These are phyloP conservation scores for Orussus abietinus DNA, from an alignment of 1,140 invertebrate species.

Conservation along the genomic window DNA sequence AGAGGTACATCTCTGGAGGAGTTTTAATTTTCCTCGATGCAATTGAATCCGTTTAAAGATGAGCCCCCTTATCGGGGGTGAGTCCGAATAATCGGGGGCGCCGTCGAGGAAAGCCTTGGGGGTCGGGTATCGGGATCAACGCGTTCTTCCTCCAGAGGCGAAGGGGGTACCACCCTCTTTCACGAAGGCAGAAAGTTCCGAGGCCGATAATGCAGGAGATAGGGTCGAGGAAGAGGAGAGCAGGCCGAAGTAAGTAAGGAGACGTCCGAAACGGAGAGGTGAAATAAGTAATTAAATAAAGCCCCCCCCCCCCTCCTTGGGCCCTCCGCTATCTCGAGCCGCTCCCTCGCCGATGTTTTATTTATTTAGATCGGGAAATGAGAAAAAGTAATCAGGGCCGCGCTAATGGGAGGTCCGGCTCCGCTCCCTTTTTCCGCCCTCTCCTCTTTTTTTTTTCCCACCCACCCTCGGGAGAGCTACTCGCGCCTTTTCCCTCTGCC, in stretches of 20 bases:
- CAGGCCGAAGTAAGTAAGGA: constrained; percentile 3
- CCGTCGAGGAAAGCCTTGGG: too few relatives aligned
- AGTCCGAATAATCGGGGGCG: too few relatives aligned
- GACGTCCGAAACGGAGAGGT: constrained; percentile 9
- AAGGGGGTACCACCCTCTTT: constrained; percentile 31
- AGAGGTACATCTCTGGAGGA: too few relatives aligned
- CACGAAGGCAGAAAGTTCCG: constrained; percentile 8
- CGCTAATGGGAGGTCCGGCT: constrained; percentile 46
- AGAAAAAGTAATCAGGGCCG: constrained; percentile 55
- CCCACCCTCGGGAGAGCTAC: too few relatives aligned
- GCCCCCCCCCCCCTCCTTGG: constrained; percentile 34
- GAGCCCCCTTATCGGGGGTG: too few relatives aligned
- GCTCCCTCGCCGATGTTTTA: constrained; percentile 49
- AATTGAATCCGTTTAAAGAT: too few relatives aligned
- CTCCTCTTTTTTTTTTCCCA: constrained; percentile 10
- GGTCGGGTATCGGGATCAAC: too few relatives aligned
- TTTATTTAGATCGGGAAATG: constrained; percentile 52
- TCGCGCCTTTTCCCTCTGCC: constrained; percentile 20
- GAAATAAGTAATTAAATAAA: constrained; percentile 50
- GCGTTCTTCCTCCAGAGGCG: too few relatives aligned
- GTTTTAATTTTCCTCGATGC: too few relatives aligned
- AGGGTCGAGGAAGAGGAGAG: constrained; percentile 12
- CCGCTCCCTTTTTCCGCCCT: constrained; percentile 18
- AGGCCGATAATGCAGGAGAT: constrained; percentile 14
- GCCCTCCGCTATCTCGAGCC: constrained; percentile 49